phyloP scores from a whole-genome alignment of 2,888 invertebrate species.

The Hyposoter dolosus region DNA sequence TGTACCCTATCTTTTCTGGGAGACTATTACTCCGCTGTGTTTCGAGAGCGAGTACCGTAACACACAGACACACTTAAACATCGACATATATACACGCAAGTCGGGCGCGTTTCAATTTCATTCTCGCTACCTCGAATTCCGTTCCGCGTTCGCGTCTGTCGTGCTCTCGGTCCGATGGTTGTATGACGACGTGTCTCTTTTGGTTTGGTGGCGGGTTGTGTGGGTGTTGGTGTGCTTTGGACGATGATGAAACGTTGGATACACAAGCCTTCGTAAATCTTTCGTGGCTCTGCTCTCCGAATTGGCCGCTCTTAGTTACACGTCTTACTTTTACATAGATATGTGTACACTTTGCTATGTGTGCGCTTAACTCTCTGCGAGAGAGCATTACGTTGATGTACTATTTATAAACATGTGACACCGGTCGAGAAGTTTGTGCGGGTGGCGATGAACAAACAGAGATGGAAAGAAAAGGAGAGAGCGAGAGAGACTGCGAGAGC shows the following conservation, averaged over 20 bases:
- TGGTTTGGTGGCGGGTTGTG: conserved; percentile 56
- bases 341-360: not conserved
- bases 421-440: conserved; percentile 79
- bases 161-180: conserved; percentile 51
- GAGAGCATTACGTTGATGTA: conserved; percentile 81
- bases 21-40: conserved; percentile 18
- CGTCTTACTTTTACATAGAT: conserved; percentile 63
- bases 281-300: conserved; percentile 67
- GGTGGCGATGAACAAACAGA: conserved; percentile 72
- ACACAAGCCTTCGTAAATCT: conserved; percentile 81
- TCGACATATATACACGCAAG: not conserved
- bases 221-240: conserved; percentile 31
- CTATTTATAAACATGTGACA: conserved; percentile 84
- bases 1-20: not conserved
- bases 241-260: conserved; percentile 61
- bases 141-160: conserved; percentile 79
- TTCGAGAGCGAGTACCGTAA: conserved; percentile 36
- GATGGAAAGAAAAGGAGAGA: conserved; percentile 10
- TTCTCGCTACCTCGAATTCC: conserved; percentile 75
- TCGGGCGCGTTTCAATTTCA: conserved; percentile 59
- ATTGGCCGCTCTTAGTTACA: conserved; percentile 73
- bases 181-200: conserved; percentile 60
- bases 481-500: not conserved
- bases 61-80: not conserved
- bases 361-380: conserved; percentile 39